Percentiles rank a stretch among this genome's conserved stretches.
Evolutionary conservation across 2,113 vertebrate genomes (phyloP).

Genomic region (Pangasianodon hypophthalmus): DNA sequence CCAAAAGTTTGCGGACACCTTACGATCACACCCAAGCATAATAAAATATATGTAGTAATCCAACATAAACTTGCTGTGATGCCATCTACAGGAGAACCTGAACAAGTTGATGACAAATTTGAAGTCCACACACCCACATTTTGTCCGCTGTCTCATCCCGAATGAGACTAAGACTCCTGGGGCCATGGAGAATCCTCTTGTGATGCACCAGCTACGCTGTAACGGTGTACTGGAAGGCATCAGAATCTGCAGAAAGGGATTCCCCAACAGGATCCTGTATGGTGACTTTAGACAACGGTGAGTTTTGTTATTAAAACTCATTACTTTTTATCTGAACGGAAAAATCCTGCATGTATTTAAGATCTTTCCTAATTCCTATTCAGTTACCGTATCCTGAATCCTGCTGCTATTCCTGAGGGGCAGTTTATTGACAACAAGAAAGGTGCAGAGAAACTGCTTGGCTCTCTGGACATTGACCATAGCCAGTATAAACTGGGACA

Average conservation of each 20-base stretch:
- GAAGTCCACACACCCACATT: slow-evolving; percentile 80
- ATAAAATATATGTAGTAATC: background rate
- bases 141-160: slow-evolving; percentile 83
- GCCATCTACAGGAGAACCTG: slow-evolving; percentile 76
- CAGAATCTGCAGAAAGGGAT: slow-evolving; percentile 78
- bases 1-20: too few relatives aligned
- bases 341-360: background rate
- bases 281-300: slow-evolving; percentile 80
- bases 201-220: slow-evolving; percentile 78
- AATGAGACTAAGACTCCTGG: slow-evolving; percentile 86
- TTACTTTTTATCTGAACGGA: background rate
- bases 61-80: background rate
- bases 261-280: slow-evolving; percentile 79
- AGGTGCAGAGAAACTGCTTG: slow-evolving; percentile 66
- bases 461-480: slow-evolving; percentile 65
- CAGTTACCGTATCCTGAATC: slow-evolving; percentile 66
- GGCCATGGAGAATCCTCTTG: slow-evolving; percentile 64
- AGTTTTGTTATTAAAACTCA: background rate
- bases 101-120: slow-evolving; percentile 85
- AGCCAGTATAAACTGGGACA: slow-evolving; percentile 66
- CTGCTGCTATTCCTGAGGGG: slow-evolving; percentile 65
- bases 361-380: background rate
- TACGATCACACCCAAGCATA: too few relatives aligned
- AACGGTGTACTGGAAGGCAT: slow-evolving; percentile 76
- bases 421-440: slow-evolving; percentile 69